phyloP scores from a whole-genome alignment of 2,113 vertebrate species.

The Tinamus guttatus region DNA sequence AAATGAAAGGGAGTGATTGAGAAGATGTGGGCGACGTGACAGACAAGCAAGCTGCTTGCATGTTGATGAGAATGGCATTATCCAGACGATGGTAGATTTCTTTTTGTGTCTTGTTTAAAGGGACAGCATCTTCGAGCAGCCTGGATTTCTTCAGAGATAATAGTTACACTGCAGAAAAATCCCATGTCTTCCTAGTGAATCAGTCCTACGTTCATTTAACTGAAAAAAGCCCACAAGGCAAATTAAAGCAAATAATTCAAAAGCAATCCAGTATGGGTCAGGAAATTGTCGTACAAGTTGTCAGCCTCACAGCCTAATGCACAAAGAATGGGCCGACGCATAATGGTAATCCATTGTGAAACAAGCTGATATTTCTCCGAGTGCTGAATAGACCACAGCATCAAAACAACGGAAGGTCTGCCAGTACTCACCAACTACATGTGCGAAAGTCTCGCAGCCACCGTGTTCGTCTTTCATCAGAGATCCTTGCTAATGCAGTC shows the following conservation, averaged over 20 bases:
- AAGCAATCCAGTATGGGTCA: background rate
- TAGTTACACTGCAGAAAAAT: background rate
- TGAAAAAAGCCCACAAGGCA: background rate
- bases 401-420: slow-evolving; percentile 3
- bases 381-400: slow-evolving; percentile 10
- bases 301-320: background rate
- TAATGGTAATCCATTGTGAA: background rate
- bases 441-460: background rate
- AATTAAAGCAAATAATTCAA: slow-evolving; percentile 26
- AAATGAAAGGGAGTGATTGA: slow-evolving; percentile 80
- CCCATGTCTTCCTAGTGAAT: background rate
- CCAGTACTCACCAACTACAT: background rate
- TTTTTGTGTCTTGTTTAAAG: slow-evolving; percentile 73
- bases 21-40: slow-evolving; percentile 77
- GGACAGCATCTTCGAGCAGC: slow-evolving; percentile 35
- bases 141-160: slow-evolving; percentile 13
- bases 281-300: background rate
- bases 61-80: slow-evolving; percentile 78
- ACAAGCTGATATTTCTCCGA: background rate
- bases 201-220: background rate
- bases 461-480: slow-evolving; percentile 31
- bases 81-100: slow-evolving; percentile 50
- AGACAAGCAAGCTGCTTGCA: slow-evolving; percentile 76
- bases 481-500: background rate
- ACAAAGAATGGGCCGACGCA: background rate